A percentile compares a stretch with the other conserved stretches of the same genome.
Evolutionary conservation across 2,113 vertebrate species (phyloP).

Genomic region (Scomber scombrus): DNA sequence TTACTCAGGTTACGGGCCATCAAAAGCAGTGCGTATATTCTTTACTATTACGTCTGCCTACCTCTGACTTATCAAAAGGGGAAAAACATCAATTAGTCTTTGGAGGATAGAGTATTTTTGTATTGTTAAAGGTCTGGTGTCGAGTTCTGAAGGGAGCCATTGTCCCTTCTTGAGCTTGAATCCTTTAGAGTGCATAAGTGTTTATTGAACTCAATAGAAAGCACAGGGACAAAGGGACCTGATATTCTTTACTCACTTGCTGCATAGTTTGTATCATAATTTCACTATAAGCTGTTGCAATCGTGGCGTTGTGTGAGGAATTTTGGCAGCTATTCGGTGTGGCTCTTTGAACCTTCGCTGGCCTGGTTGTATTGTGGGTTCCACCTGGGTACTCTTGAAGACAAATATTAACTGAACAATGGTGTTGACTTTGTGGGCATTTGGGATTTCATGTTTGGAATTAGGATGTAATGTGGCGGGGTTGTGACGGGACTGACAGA

Average conservation of each 20-base stretch:
- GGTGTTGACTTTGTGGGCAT: constrained; percentile 69
- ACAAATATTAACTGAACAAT: constrained; percentile 72
- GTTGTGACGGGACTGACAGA: constrained; percentile 58
- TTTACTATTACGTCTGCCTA: constrained; percentile 76
- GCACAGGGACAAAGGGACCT: constrained; percentile 77
- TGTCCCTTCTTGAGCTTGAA: constrained; percentile 78
- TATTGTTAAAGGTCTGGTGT: constrained; percentile 83
- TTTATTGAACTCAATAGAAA: constrained; percentile 84
- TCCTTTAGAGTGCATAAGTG: constrained; percentile 82
- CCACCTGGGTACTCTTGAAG: constrained; percentile 69
- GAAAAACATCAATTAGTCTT: constrained; percentile 86
- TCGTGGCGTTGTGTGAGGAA: constrained; percentile 65
- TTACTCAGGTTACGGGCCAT: constrained; percentile 74
- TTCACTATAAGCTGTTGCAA: constrained; percentile 77
- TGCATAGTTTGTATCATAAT: constrained; percentile 83
- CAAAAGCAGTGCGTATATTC: constrained; percentile 71
- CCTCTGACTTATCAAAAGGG: constrained; percentile 80
- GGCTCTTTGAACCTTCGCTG: constrained; percentile 73
- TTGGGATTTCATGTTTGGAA: constrained; percentile 57
- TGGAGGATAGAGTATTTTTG: constrained; percentile 81
- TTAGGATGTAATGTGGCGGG: constrained; percentile 63
- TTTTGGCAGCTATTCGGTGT: constrained; percentile 75
- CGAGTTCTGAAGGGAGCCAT: constrained; percentile 81
- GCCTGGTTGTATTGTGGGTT: constrained; percentile 71
- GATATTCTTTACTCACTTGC: constrained; percentile 84